phyloP scores from a whole-genome alignment of 2,888 invertebrate species.

The Drosophila emarginata region DNA sequence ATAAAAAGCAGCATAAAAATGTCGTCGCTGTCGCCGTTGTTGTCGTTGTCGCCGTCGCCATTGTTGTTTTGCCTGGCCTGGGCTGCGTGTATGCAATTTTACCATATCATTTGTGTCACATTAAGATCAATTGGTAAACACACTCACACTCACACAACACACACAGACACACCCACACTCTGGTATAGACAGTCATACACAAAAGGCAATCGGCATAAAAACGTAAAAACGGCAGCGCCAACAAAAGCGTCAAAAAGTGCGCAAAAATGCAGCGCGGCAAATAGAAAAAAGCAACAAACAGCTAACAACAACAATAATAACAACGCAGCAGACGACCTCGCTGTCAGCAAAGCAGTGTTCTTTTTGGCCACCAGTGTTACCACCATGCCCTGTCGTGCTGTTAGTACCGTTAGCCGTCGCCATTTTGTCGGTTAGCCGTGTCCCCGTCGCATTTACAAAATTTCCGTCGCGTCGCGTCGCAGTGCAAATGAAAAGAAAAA shows the following conservation, averaged over 20 bases:
- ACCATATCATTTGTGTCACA: slow-evolving; percentile 81
- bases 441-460: slow-evolving; percentile 44
- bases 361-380: slow-evolving; percentile 49
- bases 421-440: slow-evolving; percentile 63
- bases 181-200: slow-evolving; percentile 39
- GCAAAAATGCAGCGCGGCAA: slow-evolving; percentile 60
- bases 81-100: slow-evolving; percentile 60
- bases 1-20: slow-evolving; percentile 70
- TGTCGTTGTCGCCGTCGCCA: slow-evolving; percentile 56
- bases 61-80: slow-evolving; percentile 53
- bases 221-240: slow-evolving; percentile 53
- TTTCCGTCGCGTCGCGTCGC: slow-evolving; percentile 49
- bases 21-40: slow-evolving; percentile 51
- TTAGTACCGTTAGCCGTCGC: slow-evolving; percentile 60
- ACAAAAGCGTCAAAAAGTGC: slow-evolving; percentile 71
- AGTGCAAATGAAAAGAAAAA: slow-evolving; percentile 22
- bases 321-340: slow-evolving; percentile 53
- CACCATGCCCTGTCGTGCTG: slow-evolving; percentile 53
- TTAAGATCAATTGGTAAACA: slow-evolving; percentile 81
- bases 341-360: slow-evolving; percentile 23
- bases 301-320: slow-evolving; percentile 23
- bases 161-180: background rate
- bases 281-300: slow-evolving; percentile 33
- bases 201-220: slow-evolving; percentile 72
- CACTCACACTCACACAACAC: slow-evolving; percentile 40